Evolutionary conservation across 1,140 invertebrate species (phyloP).

Genomic region (Solen grandis): DNA sequence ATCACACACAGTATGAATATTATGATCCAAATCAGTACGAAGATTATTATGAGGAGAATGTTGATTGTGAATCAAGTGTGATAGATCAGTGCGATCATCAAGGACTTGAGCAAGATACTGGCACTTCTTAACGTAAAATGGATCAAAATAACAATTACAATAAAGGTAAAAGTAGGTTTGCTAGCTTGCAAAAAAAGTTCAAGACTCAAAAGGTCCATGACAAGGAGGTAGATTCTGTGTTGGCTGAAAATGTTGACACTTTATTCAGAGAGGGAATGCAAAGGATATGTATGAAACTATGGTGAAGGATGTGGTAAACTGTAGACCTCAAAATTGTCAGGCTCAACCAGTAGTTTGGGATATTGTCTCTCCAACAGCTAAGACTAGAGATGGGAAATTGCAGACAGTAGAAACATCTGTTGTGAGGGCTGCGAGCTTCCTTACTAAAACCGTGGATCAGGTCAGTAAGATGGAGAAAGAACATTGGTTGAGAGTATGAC

Average conservation of each 20-base stretch:
- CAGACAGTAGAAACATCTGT: neutral
- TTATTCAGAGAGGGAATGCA: slow-evolving; percentile 12
- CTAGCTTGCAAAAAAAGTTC: slow-evolving; percentile 38
- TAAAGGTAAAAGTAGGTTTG: too few relatives aligned
- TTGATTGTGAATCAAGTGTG: too few relatives aligned
- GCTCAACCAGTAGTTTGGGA: slow-evolving; percentile 1
- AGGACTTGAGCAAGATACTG: too few relatives aligned
- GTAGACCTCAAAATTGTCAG: slow-evolving; percentile 42
- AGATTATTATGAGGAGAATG: too few relatives aligned
- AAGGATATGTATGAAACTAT: slow-evolving; percentile 36
- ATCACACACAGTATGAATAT: too few relatives aligned
- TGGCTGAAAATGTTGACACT: neutral
- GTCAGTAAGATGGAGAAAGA: neutral
- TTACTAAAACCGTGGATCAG: slow-evolving; percentile 16
- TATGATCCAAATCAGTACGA: too few relatives aligned
- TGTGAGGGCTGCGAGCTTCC: neutral
- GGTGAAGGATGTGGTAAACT: slow-evolving; percentile 18
- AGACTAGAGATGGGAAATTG: slow-evolving; percentile 5
- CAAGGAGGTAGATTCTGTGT: neutral
- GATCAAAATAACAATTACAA: too few relatives aligned
- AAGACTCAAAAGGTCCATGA: slow-evolving; percentile 6
- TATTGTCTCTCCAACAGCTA: neutral
- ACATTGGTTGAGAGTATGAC: neutral
- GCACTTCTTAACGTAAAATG: too few relatives aligned
- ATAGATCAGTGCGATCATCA: too few relatives aligned